Evolutionary conservation across 2,797 vertebrate genomes (phyloP).

Genomic region (Gambusia yucatana): DNA sequence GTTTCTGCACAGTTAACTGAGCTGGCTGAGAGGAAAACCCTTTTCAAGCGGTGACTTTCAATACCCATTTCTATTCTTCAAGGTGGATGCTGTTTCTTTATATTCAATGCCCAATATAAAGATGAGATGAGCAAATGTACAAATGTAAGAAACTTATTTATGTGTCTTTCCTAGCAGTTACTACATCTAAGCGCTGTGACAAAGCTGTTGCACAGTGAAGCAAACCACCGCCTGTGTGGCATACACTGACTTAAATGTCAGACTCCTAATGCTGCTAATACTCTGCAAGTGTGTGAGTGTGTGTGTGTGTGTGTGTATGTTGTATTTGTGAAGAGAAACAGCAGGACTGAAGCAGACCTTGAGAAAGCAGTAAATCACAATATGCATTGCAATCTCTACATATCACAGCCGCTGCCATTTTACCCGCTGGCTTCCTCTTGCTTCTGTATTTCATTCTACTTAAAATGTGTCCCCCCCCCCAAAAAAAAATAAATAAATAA

Average conservation of each 20-base stretch:
- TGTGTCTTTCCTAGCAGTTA: neutral
- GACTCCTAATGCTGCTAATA: constrained; percentile 61
- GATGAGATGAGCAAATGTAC: neutral
- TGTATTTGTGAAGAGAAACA: constrained; percentile 60
- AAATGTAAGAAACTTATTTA: neutral
- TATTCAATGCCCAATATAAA: neutral
- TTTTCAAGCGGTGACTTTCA: neutral
- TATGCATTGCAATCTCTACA: constrained; percentile 62
- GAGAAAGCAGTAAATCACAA: constrained; percentile 71
- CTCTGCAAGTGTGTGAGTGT: constrained; percentile 23
- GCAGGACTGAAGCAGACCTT: constrained; percentile 48
- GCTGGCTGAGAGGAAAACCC: neutral
- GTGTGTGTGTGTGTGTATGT: constrained; percentile 21
- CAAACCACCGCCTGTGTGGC: constrained; percentile 49
- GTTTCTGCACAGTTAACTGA: neutral
- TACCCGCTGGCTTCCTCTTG: constrained; percentile 36
- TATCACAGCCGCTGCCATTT: constrained; percentile 53
- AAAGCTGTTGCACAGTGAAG: constrained; percentile 39
- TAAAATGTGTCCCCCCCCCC: neutral
- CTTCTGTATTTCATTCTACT: constrained; percentile 30
- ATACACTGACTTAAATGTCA: constrained; percentile 69
- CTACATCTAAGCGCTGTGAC: neutral
- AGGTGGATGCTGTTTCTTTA: neutral
- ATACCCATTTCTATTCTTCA: neutral
- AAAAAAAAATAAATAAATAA: neutral